Evolutionary conservation across 2,113 vertebrate genomes (phyloP).

Genomic region (Murina feae): DNA sequence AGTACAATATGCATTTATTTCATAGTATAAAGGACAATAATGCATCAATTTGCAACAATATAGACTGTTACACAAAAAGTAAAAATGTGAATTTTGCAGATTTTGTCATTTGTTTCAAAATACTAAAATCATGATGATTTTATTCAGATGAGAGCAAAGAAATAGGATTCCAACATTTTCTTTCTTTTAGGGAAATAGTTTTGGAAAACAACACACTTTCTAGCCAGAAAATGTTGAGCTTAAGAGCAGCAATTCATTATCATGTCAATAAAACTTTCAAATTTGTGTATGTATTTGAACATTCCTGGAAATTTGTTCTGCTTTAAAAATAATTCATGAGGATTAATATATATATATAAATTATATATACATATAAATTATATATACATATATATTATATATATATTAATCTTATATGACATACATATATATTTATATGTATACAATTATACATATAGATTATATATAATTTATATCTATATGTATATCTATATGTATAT

Average conservation of each 20-base stretch:
- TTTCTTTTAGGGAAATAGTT: neutral
- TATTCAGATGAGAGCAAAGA: too few species aligned
- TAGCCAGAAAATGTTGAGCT: neutral
- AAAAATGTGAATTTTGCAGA: neutral
- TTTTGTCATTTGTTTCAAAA: neutral
- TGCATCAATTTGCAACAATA: neutral
- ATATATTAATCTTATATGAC: too few species aligned
- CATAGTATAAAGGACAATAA: neutral
- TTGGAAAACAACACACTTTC: neutral
- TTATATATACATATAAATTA: too few species aligned
- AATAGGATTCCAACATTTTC: neutral
- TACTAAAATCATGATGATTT: neutral
- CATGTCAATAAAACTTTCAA: neutral
- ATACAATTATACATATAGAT: too few species aligned
- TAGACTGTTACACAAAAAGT: neutral
- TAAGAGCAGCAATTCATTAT: neutral
- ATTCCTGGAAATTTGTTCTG: neutral
- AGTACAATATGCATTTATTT: slow-evolving; percentile 19
- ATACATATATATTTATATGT: too few species aligned
- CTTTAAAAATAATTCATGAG: neutral
- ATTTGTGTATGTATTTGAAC: neutral
- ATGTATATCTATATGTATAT: too few species aligned
- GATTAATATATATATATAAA: too few species aligned
- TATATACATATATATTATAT: too few species aligned
- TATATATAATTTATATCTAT: too few species aligned